Base-by-base conservation (phyloP, 2,888 invertebrate species). In the Mayetiola destructor region DNA sequence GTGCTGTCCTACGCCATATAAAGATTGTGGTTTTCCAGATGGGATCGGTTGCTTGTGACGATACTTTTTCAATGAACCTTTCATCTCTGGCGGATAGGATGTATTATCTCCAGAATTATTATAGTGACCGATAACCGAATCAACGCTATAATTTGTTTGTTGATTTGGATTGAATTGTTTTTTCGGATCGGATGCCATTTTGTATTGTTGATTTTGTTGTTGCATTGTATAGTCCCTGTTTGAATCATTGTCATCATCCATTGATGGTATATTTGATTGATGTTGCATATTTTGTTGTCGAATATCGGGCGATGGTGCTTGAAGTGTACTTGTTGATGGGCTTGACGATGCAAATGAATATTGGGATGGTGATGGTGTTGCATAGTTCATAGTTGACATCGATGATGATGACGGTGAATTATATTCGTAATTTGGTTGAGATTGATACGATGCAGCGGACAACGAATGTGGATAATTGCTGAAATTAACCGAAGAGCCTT, bases 331-430 rank as follows among this genome's bases (percentile, higher is more conserved):
- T 20, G 57, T 35, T 14, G 58, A 56, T 9, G 56, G 37, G 18
- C 52, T 57, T 16, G 57, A 48, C 14, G 37, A 36, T 29, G 59
- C 27, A 23, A 52, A 53, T 18, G 53, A 39, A 32, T 57, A 54
- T 30, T 54, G 68, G 59, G 66, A 64, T 1, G 60, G 37, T 23
- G 65, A 64, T 18, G 57, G 36, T 10, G 48, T 29, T 12, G 39
- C 35, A 23, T 42, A 39, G 23, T 35, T 55, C 66, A 65, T 52
- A 56, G 63, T 59, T 57, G 58, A 57, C 29, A 55, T 55, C n/a
- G 55, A 42, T 48, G 55, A 52, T 35, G 58, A 40, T 8, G 29
- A 36, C 6, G 54, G 36, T 21, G 35, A 35, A 21, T 32, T 55
- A 23, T 35, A 55, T n/a, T 55, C 36, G 36, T 55, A 32, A 23